A percentile compares a stretch with the other conserved stretches of the same genome.
Evolutionary conservation across 2,113 vertebrate genomes (phyloP).

Genomic region (Ameiurus melas): DNA sequence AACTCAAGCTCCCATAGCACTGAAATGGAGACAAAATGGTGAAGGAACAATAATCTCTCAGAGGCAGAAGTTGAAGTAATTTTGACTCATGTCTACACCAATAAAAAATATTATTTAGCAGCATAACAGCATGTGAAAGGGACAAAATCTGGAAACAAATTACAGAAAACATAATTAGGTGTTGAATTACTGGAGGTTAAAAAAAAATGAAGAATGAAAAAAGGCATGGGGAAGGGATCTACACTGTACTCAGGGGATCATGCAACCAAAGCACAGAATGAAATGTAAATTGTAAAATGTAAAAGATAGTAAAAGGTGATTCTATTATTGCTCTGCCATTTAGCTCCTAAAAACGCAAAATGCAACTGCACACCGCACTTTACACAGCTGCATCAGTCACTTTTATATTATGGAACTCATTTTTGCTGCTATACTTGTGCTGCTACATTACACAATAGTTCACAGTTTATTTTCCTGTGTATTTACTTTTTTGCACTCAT

Average conservation of each 20-base stretch:
- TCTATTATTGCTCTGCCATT: neutral
- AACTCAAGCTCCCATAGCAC: neutral
- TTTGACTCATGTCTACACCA: neutral
- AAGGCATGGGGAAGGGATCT: neutral
- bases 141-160: neutral
- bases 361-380: too few species aligned
- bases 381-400: too few species aligned
- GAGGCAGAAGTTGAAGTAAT: neutral
- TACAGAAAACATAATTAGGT: neutral
- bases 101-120: neutral
- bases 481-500: too few species aligned
- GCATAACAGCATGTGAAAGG: neutral
- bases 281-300: neutral
- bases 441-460: too few species aligned
- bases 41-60: neutral
- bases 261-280: neutral
- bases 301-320: neutral
- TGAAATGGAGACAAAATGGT: neutral
- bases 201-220: neutral
- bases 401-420: too few species aligned
- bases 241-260: neutral
- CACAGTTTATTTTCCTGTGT: too few species aligned
- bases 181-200: neutral
- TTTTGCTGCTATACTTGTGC: too few species aligned
- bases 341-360: neutral